Evolutionary conservation across 2,888 invertebrate species (phyloP).

Genomic region (Rotaria sp.): DNA sequence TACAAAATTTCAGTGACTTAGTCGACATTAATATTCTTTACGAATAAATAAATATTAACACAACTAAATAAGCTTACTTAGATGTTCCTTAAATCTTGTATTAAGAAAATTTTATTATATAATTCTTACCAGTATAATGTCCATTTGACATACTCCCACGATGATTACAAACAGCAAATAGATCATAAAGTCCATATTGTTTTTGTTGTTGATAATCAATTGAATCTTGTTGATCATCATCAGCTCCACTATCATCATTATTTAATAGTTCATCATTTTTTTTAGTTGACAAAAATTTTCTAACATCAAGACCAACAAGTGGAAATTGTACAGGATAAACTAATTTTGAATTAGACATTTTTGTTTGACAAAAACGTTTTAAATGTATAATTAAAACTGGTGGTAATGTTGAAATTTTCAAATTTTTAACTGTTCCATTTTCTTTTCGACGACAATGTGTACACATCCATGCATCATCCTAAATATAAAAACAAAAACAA

Average conservation of each 20-base stretch:
- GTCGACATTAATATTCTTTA: no score
- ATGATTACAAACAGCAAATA: constrained; percentile 40
- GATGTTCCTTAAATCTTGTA: no score
- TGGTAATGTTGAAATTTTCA: constrained; percentile 32
- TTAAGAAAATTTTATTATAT: background rate
- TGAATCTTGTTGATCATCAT: background rate
- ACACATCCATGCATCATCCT: constrained; percentile 40
- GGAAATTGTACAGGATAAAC: constrained; percentile 37
- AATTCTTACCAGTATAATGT: constrained; percentile 33
- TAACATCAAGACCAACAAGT: constrained; percentile 32
- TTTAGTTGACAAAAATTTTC: constrained; percentile 3
- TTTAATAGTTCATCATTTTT: background rate
- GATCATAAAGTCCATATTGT: constrained; percentile 24
- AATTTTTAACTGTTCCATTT: constrained; percentile 35
- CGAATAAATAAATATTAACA: no score
- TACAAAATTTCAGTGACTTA: no score
- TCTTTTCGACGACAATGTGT: constrained; percentile 33
- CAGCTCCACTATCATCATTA: background rate
- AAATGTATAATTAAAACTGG: constrained; percentile 39
- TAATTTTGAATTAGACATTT: constrained; percentile 38
- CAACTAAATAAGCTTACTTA: no score
- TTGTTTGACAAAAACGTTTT: constrained; percentile 40
- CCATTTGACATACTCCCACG: constrained; percentile 37
- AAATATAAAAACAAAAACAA: background rate
- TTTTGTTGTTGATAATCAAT: background rate